phyloP scores from a whole-genome alignment of 2,888 invertebrate genomes.

The Microplitis manilae region DNA sequence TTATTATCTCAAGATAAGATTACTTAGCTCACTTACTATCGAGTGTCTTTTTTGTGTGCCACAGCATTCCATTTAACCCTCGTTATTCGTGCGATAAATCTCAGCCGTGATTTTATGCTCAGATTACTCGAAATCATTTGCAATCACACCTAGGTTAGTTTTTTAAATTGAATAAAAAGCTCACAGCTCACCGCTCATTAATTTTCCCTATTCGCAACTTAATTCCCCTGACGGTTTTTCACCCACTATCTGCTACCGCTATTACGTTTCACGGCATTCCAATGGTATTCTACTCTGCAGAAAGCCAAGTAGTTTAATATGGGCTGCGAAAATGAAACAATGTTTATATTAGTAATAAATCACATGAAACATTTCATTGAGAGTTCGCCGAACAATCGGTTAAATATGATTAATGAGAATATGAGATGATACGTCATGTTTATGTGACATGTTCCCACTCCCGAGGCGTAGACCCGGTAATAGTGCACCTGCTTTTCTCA shows the following conservation, averaged over 20 bases:
- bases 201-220: not conserved
- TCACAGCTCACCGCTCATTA: not conserved
- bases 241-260: no score
- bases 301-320: no score
- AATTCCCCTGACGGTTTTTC: no score
- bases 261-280: no score
- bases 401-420: not conserved
- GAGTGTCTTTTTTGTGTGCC: not conserved
- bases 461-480: not conserved
- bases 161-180: slow-evolving; percentile 1
- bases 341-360: not conserved
- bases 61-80: not conserved
- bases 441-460: not conserved
- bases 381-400: not conserved
- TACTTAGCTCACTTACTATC: not conserved
- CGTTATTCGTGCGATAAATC: not conserved
- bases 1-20: not conserved
- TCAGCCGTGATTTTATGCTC: not conserved
- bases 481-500: not conserved
- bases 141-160: not conserved
- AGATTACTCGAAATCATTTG: not conserved
- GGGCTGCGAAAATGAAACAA: not conserved
- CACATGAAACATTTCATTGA: not conserved
- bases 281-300: no score
- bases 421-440: not conserved